Evolutionary conservation across 2,113 vertebrate species (phyloP).

Genomic region (Oxyura jamaicensis): DNA sequence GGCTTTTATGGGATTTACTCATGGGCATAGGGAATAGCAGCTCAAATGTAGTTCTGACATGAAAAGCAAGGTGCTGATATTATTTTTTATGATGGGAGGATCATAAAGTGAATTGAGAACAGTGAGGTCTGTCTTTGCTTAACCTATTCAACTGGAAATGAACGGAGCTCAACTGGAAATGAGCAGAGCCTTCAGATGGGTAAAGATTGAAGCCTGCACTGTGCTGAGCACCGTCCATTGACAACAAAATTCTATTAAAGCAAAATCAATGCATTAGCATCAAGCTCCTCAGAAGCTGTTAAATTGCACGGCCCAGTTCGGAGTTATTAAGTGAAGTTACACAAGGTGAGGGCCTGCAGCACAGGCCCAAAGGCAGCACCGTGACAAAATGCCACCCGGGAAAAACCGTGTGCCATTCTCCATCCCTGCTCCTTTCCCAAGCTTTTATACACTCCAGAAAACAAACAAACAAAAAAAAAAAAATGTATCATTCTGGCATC

Average conservation of each 20-base stretch:
- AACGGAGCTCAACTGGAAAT: slow-evolving; percentile 82
- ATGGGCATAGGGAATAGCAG: slow-evolving; percentile 96
- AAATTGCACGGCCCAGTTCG: slow-evolving; percentile 46
- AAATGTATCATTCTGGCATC: too few relatives aligned
- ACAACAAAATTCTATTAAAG: slow-evolving; percentile 76
- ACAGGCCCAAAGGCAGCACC: neutral
- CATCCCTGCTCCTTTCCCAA: neutral
- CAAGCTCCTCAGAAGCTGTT: slow-evolving; percentile 64
- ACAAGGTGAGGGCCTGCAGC: neutral
- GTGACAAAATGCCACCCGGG: neutral
- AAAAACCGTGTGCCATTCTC: rapidly evolving
- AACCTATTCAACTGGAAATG: slow-evolving; percentile 86
- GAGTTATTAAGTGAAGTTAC: slow-evolving; percentile 52
- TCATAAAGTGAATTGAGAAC: slow-evolving; percentile 88
- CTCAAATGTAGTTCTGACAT: slow-evolving; percentile 98
- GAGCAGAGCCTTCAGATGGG: slow-evolving; percentile 74
- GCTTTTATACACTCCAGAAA: neutral
- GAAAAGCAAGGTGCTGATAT: slow-evolving; percentile 90
- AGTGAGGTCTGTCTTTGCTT: slow-evolving; percentile 85
- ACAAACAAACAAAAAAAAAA: too few relatives aligned
- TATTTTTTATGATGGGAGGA: slow-evolving; percentile 90
- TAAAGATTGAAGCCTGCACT: slow-evolving; percentile 74
- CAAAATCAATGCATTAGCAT: slow-evolving; percentile 74
- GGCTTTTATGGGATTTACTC: slow-evolving; percentile 98
- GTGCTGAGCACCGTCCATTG: slow-evolving; percentile 66